Evolutionary conservation across 1,140 invertebrate species (phyloP).

Genomic region (Papilio glaucus): DNA sequence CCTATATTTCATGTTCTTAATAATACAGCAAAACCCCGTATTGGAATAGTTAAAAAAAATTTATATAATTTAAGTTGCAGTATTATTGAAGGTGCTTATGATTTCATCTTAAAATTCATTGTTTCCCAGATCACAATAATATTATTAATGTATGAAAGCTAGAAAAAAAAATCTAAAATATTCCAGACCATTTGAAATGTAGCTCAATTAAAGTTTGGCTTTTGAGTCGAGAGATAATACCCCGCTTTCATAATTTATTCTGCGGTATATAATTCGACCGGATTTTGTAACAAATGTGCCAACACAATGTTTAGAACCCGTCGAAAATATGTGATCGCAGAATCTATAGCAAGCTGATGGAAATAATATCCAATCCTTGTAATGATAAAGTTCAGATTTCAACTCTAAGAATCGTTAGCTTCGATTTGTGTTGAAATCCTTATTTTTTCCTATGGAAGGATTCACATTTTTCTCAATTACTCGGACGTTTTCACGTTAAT

Average conservation of each 20-base stretch:
- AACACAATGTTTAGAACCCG: slow-evolving; percentile 25
- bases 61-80: too few species aligned
- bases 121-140: too few species aligned
- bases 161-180: too few species aligned
- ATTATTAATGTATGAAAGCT: too few species aligned
- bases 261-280: slow-evolving; percentile 65
- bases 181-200: slow-evolving; percentile 69
- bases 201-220: slow-evolving; percentile 77
- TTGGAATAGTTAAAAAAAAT: too few species aligned
- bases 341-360: neutral
- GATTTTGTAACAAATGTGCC: slow-evolving; percentile 66
- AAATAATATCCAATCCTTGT: neutral
- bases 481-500: slow-evolving; percentile 77
- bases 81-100: too few species aligned
- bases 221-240: slow-evolving; percentile 59
- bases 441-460: slow-evolving; percentile 63
- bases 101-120: too few species aligned
- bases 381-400: slow-evolving; percentile 54
- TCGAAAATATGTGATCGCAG: slow-evolving; percentile 23
- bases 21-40: too few species aligned
- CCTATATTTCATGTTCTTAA: too few species aligned
- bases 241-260: slow-evolving; percentile 74
- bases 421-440: slow-evolving; percentile 54
- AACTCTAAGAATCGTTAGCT: slow-evolving; percentile 42
- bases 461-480: slow-evolving; percentile 81